A percentile compares a stretch with the other conserved stretches of the same genome.
Evolutionary conservation across 2,888 invertebrate genomes (phyloP).

Genomic region (Ceraclea dissimilis): DNA sequence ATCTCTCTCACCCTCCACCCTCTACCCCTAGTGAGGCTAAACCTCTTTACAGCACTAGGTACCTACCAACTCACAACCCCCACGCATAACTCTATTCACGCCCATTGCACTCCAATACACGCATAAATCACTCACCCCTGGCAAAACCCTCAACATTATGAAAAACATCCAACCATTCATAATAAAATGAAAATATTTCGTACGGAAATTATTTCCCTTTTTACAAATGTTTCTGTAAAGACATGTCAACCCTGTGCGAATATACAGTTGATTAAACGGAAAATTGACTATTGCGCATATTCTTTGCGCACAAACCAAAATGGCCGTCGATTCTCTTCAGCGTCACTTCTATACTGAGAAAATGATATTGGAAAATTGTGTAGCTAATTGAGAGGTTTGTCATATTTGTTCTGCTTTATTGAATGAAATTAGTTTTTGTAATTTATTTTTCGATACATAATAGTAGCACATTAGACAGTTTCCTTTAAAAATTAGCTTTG

Average conservation of each 20-base stretch:
- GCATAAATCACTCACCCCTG: neutral
- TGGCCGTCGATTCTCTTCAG: conserved; percentile 11
- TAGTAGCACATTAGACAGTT: too few relatives aligned
- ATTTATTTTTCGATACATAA: conserved; percentile 1
- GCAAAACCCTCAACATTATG: neutral
- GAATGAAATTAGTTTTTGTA: too few relatives aligned
- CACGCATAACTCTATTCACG: conserved; percentile 19
- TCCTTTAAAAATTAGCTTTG: too few relatives aligned
- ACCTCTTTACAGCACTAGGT: neutral
- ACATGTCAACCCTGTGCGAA: too few relatives aligned
- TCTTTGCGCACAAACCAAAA: conserved; percentile 17
- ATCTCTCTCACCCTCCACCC: neutral
- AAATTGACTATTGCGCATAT: conserved; percentile 11
- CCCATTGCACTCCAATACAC: conserved; percentile 11
- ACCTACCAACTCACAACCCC: conserved; percentile 5
- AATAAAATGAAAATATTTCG: too few relatives aligned
- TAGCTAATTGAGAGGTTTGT: neutral
- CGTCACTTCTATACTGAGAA: neutral
- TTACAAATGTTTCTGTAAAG: too few relatives aligned
- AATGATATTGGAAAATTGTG: neutral
- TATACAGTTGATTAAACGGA: too few relatives aligned
- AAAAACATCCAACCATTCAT: conserved; percentile 6
- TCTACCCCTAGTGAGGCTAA: neutral
- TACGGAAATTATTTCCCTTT: too few relatives aligned
- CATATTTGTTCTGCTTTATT: conserved; percentile 4